Conservation (phyloP, 2,113 vertebrate genomes). For the Dromas ardeola region DNA sequence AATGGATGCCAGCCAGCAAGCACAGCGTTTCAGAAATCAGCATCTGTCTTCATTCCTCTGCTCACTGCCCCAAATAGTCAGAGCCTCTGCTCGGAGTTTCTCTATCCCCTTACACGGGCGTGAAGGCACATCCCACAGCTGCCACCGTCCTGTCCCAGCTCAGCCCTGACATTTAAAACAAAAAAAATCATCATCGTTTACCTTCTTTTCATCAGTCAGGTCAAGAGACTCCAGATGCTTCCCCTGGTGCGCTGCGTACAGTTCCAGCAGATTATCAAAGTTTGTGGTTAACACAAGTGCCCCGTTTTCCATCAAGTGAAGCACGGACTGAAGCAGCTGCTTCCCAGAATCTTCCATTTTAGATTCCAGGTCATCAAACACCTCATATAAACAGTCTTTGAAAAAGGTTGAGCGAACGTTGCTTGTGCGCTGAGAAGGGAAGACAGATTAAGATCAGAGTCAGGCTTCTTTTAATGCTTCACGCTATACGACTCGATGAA, state of each 20-base stretch:
- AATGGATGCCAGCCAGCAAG: neutral
- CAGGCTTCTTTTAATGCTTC: rapidly evolving
- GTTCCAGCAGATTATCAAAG: constrained; percentile 94
- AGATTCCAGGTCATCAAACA: constrained; percentile 93
- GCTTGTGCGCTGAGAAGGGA: constrained; percentile 84
- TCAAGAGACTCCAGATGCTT: constrained; percentile 94
- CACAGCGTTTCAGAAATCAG: neutral
- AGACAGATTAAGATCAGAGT: neutral
- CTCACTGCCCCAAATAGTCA: neutral
- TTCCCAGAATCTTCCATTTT: constrained; percentile 96
- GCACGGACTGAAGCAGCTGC: constrained; percentile 89
- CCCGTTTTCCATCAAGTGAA: constrained; percentile 92
- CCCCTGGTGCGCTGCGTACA: constrained; percentile 90
- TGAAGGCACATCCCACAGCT: neutral
- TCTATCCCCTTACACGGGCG: neutral
- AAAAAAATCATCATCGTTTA: neutral
- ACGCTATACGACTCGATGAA: rapidly evolving
- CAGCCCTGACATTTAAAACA: neutral
- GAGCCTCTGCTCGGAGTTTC: neutral
- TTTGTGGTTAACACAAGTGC: constrained; percentile 93
- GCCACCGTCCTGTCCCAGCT: neutral
- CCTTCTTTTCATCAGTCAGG: constrained; percentile 96
- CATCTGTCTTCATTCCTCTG: neutral
- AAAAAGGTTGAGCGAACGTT: constrained; percentile 94
- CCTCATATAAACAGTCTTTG: constrained; percentile 96